Base-by-base conservation (phyloP, 2,797 vertebrate genomes). In the Enteromius afrohamiltoni region DNA sequence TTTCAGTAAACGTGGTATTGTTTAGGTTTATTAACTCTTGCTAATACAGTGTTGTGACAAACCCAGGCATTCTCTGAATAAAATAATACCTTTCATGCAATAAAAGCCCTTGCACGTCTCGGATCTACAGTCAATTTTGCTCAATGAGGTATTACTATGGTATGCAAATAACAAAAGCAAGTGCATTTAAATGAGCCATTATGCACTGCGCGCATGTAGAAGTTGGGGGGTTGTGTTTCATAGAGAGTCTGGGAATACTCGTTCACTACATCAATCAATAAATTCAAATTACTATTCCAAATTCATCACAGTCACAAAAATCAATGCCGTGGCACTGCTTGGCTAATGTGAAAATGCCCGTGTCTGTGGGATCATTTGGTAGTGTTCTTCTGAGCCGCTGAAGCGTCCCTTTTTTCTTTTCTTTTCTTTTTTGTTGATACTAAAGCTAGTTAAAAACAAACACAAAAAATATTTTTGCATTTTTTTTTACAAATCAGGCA, bases 281-380 rank as follows among this genome's bases (percentile, higher is more conserved):
- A 91, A 93, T 96, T 96, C 94, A 95, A 96, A 97, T 97, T 95
- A 95, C 95, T 93, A 93, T 95, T 95, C 95, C 95, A 95, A 96
- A 97, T 97, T 96, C 96, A 96, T 97, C 96, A 96, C 94, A 94
- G 90, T 93, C 91, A 91, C 94, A 93, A 90, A 87, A 94, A 96
- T 96, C 96, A 95, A 96, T 97, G 92, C 91, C 90, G 93, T 85
- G 90, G 94, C 93, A 92, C 91, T 92, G 92, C 95, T 96, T 95
- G 94, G 94, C 95, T 96, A 95, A 94, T 95, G 94, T 94, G 94
- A 95, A 95, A 95, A 96, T 93, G 89, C 91, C 91, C 91, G 90
- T 91, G 90, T 93, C 91, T 91, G 87, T 87, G 83, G 89, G 87
- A 85, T 83, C 90, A 88, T 86, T 82, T 77, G 89, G 89, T 86